A percentile compares a stretch with the other conserved stretches of the same genome.
phyloP scores from a whole-genome alignment of 2,113 vertebrate species.

The Brachypteracias leptosomus region DNA sequence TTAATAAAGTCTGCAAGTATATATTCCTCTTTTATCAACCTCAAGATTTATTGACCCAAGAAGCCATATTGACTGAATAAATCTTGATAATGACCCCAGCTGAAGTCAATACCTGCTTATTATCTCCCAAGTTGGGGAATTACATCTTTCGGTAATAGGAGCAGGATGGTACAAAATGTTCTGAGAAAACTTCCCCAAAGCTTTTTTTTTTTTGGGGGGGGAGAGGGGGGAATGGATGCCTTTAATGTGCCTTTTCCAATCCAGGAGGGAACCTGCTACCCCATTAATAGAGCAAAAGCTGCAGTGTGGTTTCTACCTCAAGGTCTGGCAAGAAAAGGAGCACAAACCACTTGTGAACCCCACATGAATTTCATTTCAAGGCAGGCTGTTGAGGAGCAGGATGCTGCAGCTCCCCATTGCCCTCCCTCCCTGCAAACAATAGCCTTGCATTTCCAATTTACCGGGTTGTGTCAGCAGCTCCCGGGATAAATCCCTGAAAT shows the following conservation, averaged over 20 bases:
- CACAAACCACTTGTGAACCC: not conserved
- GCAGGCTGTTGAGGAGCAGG: not conserved
- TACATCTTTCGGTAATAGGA: slow-evolving; percentile 70
- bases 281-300: not conserved
- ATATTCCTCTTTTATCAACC: slow-evolving; percentile 78
- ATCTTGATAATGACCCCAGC: slow-evolving; percentile 80
- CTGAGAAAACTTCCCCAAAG: not conserved
- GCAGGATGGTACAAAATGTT: slow-evolving; percentile 43
- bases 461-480: not conserved
- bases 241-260: not conserved
- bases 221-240: not conserved
- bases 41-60: slow-evolving; percentile 75
- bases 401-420: not conserved
- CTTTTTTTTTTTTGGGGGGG: not conserved
- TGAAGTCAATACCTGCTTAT: slow-evolving; percentile 80
- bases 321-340: not conserved
- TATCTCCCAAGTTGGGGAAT: slow-evolving; percentile 71
- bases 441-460: not conserved
- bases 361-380: not conserved
- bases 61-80: slow-evolving; percentile 81
- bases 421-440: not conserved
- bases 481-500: not conserved
- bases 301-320: fast-evolving
- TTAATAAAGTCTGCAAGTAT: slow-evolving; percentile 78
- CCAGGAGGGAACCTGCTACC: not conserved